Evolutionary conservation across 2,113 vertebrate species (phyloP), one percentile per base, ranked within the genome.

Genomic region (Cettia cetti): DNA sequence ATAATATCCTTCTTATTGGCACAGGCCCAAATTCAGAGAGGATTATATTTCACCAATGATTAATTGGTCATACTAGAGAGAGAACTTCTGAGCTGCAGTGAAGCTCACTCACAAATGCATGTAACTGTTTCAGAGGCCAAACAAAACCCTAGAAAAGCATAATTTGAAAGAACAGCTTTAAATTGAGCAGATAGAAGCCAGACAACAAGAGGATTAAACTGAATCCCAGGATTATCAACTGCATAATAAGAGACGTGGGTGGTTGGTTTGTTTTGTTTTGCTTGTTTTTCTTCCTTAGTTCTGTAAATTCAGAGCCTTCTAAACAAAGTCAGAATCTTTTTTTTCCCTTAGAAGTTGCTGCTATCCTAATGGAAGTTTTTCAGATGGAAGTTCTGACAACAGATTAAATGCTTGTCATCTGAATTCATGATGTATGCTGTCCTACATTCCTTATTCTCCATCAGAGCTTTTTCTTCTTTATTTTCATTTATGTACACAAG

Each of bases 181-280:
- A 91, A 84, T 31, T 82, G 61, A 94, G 60, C 56, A 86, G 72
- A 89, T 37, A 94, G 52, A 94, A 91, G 77, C 61, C 61, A 91
- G 69, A 78, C 69, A 79, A 91, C 75, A 89, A 90, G 84, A 89
- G 85, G 94, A 96, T 95, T 95, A 96, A 88, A 82, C 57, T 77
- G 78, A 95, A 89, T 92, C 91, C 78, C 0, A 0, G 82, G 93
- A 96, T 97, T 95, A 97, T 86, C 66, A 82, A 7, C 75, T 82
- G 33, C 75, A 65, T 69, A 83, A 50, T 70, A 85, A 65, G 35
- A 92, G 61, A 74, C 0, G 2, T 60, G 49, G 40, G 33, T 44
- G 47, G 5, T 15, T 20, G 27, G 21, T 24, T 47, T 50, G 30
- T 47, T 49, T 37, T 88, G 71, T 31, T 86, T 71, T 3, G 5